phyloP scores from a whole-genome alignment of 2,113 vertebrate species.

The Natator depressus region DNA sequence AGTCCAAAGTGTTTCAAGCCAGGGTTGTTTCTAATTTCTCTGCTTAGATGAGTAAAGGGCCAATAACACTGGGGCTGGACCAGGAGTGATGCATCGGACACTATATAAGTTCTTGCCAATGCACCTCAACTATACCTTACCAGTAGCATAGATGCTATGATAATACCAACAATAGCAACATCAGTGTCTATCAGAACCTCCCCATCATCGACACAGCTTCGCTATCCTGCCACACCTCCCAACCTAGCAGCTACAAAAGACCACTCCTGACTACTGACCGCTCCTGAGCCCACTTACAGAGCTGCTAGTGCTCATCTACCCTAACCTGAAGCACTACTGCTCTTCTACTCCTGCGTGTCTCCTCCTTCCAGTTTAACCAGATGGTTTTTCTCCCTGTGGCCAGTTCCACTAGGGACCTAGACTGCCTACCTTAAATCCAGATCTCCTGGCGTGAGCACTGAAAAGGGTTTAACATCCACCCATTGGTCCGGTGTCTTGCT shows the following conservation, averaged over 20 bases:
- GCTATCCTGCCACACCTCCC: no score
- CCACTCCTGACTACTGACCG: no score
- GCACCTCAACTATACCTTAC: neutral
- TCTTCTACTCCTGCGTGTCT: neutral
- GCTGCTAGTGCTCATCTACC: no score
- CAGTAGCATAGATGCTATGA: neutral
- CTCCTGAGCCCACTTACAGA: no score
- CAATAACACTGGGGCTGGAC: neutral
- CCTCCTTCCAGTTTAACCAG: neutral
- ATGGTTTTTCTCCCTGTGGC: neutral
- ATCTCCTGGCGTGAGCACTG: neutral
- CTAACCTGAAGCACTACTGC: no score
- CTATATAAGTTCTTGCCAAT: neutral
- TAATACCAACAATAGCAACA: neutral
- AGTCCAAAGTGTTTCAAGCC: neutral
- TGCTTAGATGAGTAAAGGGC: neutral
- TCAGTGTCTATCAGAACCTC: neutral
- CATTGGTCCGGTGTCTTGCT: neutral
- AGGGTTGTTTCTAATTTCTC: neutral
- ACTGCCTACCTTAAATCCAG: neutral
- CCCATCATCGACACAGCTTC: neutral
- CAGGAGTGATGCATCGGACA: neutral
- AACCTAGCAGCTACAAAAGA: no score
- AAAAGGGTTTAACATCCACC: neutral
- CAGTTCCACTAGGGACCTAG: neutral